A percentile compares a stretch with the other conserved stretches of the same genome.
Evolutionary conservation across 2,888 invertebrate genomes (phyloP).

Genomic region (Drosophila nr. perissopoda): DNA sequence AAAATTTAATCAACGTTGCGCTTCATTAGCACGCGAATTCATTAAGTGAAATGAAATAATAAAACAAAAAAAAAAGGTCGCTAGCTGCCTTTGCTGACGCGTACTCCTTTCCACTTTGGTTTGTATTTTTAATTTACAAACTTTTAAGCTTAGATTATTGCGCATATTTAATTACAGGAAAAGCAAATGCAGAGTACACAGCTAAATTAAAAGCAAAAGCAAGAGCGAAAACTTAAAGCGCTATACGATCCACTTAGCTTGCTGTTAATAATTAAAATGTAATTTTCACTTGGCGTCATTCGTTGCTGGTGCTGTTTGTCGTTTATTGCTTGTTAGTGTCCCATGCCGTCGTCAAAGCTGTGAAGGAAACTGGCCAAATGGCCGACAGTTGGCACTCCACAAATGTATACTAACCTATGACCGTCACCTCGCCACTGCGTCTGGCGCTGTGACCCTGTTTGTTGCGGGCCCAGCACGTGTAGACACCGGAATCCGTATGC

Average conservation of each 20-base stretch:
- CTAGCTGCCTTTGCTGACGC: conserved; percentile 30
- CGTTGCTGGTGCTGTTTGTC: conserved; percentile 9
- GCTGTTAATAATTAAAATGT: conserved; percentile 78
- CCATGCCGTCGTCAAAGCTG: conserved; percentile 46
- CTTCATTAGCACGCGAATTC: conserved; percentile 75
- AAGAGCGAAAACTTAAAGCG: conserved; percentile 48
- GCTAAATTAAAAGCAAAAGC: conserved; percentile 47
- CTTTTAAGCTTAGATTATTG: conserved; percentile 78
- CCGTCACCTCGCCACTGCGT: conserved; percentile 90
- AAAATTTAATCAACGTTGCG: conserved; percentile 74
- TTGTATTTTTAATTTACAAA: conserved; percentile 64
- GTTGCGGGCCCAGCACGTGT: conserved; percentile 92
- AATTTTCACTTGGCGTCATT: conserved; percentile 74
- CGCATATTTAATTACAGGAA: conserved; percentile 74
- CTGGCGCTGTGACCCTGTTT: conserved; percentile 91
- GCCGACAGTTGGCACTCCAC: conserved; percentile 25
- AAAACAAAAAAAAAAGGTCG: conserved; percentile 47
- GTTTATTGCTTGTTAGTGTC: conserved; percentile 12
- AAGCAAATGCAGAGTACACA: conserved; percentile 48
- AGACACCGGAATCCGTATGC: conserved; percentile 90
- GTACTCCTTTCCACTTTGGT: conserved; percentile 24
- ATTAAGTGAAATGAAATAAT: conserved; percentile 56
- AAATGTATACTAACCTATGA: conserved; percentile 88
- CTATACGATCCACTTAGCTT: conserved; percentile 73
- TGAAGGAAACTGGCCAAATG: conserved; percentile 58